phyloP scores from a whole-genome alignment of 37 sponge, comb jelly and placozoan genomes.

The Geodia barretti region DNA sequence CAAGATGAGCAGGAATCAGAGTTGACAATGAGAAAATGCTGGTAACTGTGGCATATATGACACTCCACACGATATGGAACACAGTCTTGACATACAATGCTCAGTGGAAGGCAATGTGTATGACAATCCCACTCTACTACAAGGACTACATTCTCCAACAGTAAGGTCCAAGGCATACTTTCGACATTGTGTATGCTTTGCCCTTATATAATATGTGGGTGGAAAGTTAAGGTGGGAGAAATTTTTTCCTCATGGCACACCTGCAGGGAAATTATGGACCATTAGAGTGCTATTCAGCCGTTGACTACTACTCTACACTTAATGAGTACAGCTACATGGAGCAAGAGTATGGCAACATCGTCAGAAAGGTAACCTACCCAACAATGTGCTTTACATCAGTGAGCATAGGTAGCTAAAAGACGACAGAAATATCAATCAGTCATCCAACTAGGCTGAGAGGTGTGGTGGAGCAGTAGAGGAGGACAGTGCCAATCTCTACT shows the following conservation, averaged over 20 bases:
- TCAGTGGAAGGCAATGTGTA: too few relatives aligned
- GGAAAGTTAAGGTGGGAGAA: too few relatives aligned
- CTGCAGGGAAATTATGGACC: background rate
- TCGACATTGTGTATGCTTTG: too few relatives aligned
- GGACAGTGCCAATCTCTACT: background rate
- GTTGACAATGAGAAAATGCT: too few relatives aligned
- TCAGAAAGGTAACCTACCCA: background rate
- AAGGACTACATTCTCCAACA: too few relatives aligned
- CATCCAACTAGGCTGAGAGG: background rate
- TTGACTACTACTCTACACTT: background rate
- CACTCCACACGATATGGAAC: too few relatives aligned
- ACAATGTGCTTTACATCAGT: constrained; percentile 8
- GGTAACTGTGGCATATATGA: too few relatives aligned
- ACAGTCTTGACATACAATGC: too few relatives aligned
- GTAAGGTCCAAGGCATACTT: too few relatives aligned
- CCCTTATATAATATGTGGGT: background rate
- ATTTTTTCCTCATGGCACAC: too few relatives aligned
- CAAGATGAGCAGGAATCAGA: too few relatives aligned
- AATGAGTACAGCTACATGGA: background rate
- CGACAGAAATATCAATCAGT: background rate
- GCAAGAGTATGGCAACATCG: background rate
- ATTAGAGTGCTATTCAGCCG: background rate
- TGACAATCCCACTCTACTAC: too few relatives aligned
- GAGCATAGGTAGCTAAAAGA: background rate
- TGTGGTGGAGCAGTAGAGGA: background rate